Evolutionary conservation across 2,113 vertebrate species (phyloP).

Genomic region (Phoenicopterus ruber): DNA sequence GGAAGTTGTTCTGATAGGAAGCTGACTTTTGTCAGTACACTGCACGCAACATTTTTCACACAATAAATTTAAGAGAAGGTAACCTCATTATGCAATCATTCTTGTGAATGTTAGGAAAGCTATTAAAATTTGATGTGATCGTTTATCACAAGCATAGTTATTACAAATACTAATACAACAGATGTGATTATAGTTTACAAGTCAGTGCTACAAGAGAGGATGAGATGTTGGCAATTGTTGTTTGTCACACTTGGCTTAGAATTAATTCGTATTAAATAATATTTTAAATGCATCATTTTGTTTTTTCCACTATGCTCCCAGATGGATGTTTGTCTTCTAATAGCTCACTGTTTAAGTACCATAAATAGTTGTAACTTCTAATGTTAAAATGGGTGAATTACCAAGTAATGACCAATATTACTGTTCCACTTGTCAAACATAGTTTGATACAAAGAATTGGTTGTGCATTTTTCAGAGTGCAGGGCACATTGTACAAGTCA

Average conservation of each 20-base stretch:
- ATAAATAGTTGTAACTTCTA: background rate
- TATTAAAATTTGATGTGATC: constrained; percentile 19
- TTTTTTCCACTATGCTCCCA: background rate
- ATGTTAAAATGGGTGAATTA: background rate
- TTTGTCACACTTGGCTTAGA: constrained; percentile 39
- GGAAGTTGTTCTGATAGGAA: background rate
- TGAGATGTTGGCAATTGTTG: constrained; percentile 5
- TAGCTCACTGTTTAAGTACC: background rate
- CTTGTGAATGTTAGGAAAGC: constrained; percentile 6
- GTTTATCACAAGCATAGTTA: background rate
- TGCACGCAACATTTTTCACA: background rate
- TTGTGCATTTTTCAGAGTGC: background rate
- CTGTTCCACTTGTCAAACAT: background rate
- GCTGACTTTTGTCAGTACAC: background rate
- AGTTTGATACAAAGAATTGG: background rate
- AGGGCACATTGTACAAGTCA: background rate
- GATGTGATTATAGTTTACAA: constrained; percentile 35
- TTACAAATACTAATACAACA: constrained; percentile 17
- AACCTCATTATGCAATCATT: background rate
- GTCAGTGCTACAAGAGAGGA: background rate
- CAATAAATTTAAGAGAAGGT: background rate
- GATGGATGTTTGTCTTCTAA: constrained; percentile 7
- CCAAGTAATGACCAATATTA: background rate
- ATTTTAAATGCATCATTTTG: constrained; percentile 12
- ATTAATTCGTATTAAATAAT: constrained; percentile 19